Evolutionary conservation across 2,797 vertebrate genomes (phyloP), one percentile per base, ranked within the genome.

Genomic region (Nannoperca obscura): DNA sequence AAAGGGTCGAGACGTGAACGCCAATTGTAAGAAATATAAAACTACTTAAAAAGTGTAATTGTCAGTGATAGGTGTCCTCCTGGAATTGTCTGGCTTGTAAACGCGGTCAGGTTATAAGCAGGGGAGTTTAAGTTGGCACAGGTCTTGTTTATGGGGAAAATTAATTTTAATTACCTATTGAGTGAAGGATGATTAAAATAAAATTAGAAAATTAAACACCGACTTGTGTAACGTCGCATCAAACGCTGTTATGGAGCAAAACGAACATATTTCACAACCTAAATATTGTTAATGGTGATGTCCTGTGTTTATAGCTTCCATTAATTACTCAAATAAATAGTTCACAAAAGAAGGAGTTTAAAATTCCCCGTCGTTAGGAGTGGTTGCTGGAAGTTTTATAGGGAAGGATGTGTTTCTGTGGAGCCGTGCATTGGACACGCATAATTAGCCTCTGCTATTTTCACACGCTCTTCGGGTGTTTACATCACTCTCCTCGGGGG

Each of bases 391-490:
- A 84, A 81, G 86, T 88, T 88, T 88, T 89, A 76, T 73, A 82
- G 72, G 78, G 64, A 82, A 70, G 85, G 73, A 74, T 80, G 76
- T 64, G 81, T 91, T 82, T 82, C 72, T 85, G 81, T 70, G 83
- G 84, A 92, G 87, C 81, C 74, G 82, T 76, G n/a, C 89, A 85
- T 86, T 86, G 91, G 92, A 90, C 91, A 91, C 90, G 92, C 91
- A 60, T 93, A 93, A 93, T 93, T 91, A 93, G 85, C 79, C 78
- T 74, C 82, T 81, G 82, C 84, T 88, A 87, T 91, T 91, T 93
- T 92, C 92, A 91, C 88, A 88, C 88, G 84, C 85, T 92, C 87
- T 78, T 91, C 87, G 85, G 81, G 79, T 91, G 91, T 93, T 93
- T 92, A 89, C 91, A 91, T 87, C 90, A 80, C 85, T 89, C 81